phyloP scores from a whole-genome alignment of 2,113 vertebrate species.

The Tautogolabrus adspersus region DNA sequence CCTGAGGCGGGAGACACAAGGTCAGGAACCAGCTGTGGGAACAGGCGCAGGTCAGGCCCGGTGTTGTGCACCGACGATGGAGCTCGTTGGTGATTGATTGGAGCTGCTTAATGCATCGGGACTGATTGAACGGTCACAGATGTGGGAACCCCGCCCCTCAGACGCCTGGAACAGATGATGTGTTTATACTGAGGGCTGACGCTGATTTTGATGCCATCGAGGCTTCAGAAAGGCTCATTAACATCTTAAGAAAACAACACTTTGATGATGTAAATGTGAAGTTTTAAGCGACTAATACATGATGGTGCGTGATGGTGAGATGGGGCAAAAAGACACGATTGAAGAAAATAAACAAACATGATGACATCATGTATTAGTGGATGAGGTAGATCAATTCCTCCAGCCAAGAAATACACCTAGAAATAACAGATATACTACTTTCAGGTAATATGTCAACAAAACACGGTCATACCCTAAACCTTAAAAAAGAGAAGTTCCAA shows the following conservation, averaged over 20 bases:
- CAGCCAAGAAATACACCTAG: too few relatives aligned
- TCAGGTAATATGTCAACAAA: too few relatives aligned
- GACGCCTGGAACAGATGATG: conserved; percentile 23
- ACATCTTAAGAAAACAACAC: background rate
- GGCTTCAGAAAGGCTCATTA: background rate
- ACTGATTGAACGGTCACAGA: conserved; percentile 70
- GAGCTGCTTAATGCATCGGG: conserved; percentile 49
- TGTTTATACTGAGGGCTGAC: conserved; percentile 39
- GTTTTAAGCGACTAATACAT: too few relatives aligned
- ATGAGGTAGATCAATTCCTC: too few relatives aligned
- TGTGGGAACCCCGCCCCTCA: conserved; percentile 51
- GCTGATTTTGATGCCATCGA: conserved; percentile 15
- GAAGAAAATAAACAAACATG: too few relatives aligned
- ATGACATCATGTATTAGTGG: too few relatives aligned
- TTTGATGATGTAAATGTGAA: background rate
- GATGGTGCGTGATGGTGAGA: background rate
- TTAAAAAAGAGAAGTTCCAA: too few relatives aligned
- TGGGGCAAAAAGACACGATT: too few relatives aligned
- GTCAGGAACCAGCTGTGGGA: conserved; percentile 68
- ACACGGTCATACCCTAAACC: too few relatives aligned
- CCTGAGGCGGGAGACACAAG: conserved; percentile 28
- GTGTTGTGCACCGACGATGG: background rate
- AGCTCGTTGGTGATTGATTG: conserved; percentile 58
- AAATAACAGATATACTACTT: too few relatives aligned
- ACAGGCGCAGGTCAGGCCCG: conserved; percentile 36